phyloP scores from a whole-genome alignment of 2,797 vertebrate genomes.

The Rousettus madagascariensis region DNA sequence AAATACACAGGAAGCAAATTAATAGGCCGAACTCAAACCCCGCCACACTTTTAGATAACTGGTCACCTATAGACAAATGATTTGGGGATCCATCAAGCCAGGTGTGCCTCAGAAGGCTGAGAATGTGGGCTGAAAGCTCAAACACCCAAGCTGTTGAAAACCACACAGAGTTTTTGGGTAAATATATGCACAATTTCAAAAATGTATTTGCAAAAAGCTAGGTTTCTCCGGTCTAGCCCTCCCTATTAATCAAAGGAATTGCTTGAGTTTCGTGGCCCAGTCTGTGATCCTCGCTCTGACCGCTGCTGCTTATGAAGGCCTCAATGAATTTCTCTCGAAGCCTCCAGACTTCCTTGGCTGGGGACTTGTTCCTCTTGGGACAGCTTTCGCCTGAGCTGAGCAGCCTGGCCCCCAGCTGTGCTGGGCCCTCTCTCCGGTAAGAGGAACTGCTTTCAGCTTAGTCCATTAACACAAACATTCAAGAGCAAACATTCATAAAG shows the following conservation, averaged over 20 bases:
- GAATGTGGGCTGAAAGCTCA: background rate
- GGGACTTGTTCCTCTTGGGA: slow-evolving; percentile 68
- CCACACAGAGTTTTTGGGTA: background rate
- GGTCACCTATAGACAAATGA: background rate
- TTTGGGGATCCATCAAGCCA: background rate
- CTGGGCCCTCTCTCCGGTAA: slow-evolving; percentile 59
- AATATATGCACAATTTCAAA: slow-evolving; percentile 53
- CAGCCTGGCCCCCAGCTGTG: slow-evolving; percentile 67
- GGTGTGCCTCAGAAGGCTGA: background rate
- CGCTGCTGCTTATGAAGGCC: background rate
- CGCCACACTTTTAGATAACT: background rate
- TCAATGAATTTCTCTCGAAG: slow-evolving; percentile 60
- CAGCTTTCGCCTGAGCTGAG: slow-evolving; percentile 39
- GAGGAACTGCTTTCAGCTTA: slow-evolving; percentile 72
- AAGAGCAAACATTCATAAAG: slow-evolving; percentile 77
- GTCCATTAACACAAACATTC: slow-evolving; percentile 79
- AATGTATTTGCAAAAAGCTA: slow-evolving; percentile 53
- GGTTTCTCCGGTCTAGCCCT: slow-evolving; percentile 28
- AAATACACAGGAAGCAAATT: background rate
- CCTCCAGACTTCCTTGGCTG: slow-evolving; percentile 73
- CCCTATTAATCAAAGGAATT: slow-evolving; percentile 57
- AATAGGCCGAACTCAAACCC: background rate
- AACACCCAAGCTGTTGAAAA: slow-evolving; percentile 41
- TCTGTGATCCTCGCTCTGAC: slow-evolving; percentile 4
- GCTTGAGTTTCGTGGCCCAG: slow-evolving; percentile 2